Evolutionary conservation across 2,113 vertebrate genomes (phyloP).

Genomic region (Sturnus vulgaris): DNA sequence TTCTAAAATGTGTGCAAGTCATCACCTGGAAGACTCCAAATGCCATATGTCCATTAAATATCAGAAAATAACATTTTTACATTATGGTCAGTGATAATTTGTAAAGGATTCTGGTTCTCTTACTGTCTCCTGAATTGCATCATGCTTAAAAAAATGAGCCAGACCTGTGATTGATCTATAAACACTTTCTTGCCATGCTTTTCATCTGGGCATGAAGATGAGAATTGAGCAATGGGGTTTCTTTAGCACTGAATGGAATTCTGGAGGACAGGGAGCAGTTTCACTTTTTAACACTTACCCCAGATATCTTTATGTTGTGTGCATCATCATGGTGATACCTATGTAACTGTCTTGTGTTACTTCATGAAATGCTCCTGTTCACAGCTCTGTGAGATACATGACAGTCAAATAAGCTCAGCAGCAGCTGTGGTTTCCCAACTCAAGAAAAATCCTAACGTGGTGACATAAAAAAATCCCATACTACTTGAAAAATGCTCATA

Average conservation of each 20-base stretch:
- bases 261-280: not conserved
- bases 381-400: not conserved
- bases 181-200: not conserved
- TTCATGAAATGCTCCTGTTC: not conserved
- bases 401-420: not conserved
- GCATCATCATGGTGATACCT: not conserved
- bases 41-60: not conserved
- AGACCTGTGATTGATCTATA: not conserved
- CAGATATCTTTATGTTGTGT: not conserved
- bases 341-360: not conserved
- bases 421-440: not conserved
- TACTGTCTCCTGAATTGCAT: not conserved
- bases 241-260: not conserved
- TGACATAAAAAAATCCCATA: not conserved
- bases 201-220: not conserved
- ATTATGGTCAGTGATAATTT: not conserved
- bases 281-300: not conserved
- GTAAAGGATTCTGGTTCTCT: not conserved
- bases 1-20: not conserved
- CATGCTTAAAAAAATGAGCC: not conserved
- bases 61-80: not conserved
- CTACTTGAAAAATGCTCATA: not conserved
- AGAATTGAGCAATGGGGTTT: not conserved
- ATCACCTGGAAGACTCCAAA: not conserved
- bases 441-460: not conserved